A percentile compares a stretch with the other conserved stretches of the same genome.
phyloP scores from a whole-genome alignment of 2,888 invertebrate genomes.

The Trissolcus japonicus region DNA sequence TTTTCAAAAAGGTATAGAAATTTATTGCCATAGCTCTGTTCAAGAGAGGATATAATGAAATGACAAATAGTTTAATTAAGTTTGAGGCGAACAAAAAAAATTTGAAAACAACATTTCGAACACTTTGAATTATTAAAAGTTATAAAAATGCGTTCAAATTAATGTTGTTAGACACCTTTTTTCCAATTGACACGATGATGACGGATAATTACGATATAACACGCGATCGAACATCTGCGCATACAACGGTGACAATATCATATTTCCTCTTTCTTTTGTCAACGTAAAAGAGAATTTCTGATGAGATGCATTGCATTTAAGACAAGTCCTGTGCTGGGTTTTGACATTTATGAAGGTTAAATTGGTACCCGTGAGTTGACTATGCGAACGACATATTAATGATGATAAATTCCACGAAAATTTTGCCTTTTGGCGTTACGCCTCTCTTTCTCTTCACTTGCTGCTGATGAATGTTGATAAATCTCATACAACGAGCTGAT shows the following conservation, averaged over 20 bases:
- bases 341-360: conserved; percentile 29
- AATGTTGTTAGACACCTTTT: neutral
- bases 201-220: conserved; percentile 35
- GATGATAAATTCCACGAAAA: conserved; percentile 20
- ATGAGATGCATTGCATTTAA: neutral
- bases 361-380: conserved; percentile 13
- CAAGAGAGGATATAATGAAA: no score
- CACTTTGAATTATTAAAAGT: neutral
- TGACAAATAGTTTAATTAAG: no score
- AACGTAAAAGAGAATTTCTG: conserved; percentile 3
- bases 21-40: no score
- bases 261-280: neutral
- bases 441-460: conserved; percentile 4
- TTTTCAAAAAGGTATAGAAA: neutral
- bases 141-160: neutral
- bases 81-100: neutral
- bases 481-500: neutral
- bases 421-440: neutral
- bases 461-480: neutral
- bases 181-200: conserved; percentile 13
- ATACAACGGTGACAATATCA: conserved; percentile 16
- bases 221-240: conserved; percentile 40
- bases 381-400: conserved; percentile 14
- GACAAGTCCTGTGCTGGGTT: conserved; percentile 9
- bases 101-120: neutral